A percentile compares a stretch with the other conserved stretches of the same genome.
These are phyloP conservation scores for Eudyptes chrysolophus DNA, from an alignment of 2,113 vertebrate species.

Conservation along the genomic window DNA sequence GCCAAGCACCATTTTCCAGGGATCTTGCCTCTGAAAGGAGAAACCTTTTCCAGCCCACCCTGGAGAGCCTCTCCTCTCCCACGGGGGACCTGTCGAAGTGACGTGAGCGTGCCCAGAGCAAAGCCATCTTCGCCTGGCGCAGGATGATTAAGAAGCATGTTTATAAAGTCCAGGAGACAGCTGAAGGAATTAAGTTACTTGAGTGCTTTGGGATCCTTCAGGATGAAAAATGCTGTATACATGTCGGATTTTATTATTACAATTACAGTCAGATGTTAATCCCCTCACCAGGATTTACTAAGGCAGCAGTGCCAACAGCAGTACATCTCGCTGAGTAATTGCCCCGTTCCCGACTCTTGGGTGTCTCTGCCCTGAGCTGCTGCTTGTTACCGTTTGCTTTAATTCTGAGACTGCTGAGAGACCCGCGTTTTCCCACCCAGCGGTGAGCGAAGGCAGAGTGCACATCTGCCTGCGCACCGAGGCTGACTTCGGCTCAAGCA, in stretches of 20 bases:
- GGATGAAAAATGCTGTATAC: constrained; percentile 44
- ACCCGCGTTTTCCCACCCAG: neutral
- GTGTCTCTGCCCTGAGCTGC: constrained; percentile 14
- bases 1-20: neutral
- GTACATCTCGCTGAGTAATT: neutral
- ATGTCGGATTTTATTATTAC: constrained; percentile 32
- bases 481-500: neutral
- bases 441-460: neutral
- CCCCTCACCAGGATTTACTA: neutral
- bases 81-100: rapidly evolving
- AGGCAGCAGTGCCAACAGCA: constrained; percentile 15
- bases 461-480: neutral
- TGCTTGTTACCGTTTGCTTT: constrained; percentile 19
- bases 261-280: constrained; percentile 57
- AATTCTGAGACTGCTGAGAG: neutral
- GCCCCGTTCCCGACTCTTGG: neutral
- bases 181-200: constrained; percentile 42
- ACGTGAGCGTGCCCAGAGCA: neutral
- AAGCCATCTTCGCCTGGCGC: neutral
- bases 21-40: neutral
- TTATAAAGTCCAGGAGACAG: constrained; percentile 23
- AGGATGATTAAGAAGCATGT: neutral
- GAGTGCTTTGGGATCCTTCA: constrained; percentile 32
- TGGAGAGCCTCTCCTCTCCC: neutral
- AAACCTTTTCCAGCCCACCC: neutral